These are phyloP conservation scores for Corydoras sp. DNA, from an alignment of 2,113 vertebrate genomes.

Conservation along the genomic window DNA sequence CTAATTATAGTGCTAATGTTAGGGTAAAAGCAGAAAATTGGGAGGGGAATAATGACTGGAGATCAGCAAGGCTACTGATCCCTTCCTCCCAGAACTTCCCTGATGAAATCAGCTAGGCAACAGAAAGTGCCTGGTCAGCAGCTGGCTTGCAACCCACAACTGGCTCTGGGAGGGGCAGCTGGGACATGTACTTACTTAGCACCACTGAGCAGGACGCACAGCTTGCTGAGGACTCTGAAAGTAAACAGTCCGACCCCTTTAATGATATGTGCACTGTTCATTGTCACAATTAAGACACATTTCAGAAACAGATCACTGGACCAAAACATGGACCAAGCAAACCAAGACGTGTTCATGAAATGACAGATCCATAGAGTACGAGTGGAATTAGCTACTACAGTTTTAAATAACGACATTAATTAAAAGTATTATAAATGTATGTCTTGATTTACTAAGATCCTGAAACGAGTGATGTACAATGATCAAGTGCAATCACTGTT, in stretches of 20 bases:
- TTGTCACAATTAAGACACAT: not conserved
- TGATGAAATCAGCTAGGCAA: slow-evolving; percentile 28
- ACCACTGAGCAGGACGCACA: slow-evolving; percentile 28
- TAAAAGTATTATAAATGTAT: too few species aligned
- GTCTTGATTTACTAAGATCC: too few species aligned
- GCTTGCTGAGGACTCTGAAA: slow-evolving; percentile 37
- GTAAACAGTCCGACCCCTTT: slow-evolving; percentile 20
- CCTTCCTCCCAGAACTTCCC: slow-evolving; percentile 35
- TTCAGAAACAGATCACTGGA: not conserved
- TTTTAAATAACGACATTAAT: too few species aligned
- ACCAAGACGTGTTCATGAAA: too few species aligned
- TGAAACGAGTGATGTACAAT: too few species aligned
- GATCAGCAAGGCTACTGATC: slow-evolving; percentile 40
- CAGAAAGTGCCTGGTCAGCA: slow-evolving; percentile 31
- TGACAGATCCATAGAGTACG: too few species aligned
- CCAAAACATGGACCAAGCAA: too few species aligned
- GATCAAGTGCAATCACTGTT: too few species aligned
- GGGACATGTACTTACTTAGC: slow-evolving; percentile 32
- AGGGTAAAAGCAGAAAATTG: slow-evolving; percentile 63
- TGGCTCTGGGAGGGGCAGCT: slow-evolving; percentile 8
- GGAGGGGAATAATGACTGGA: slow-evolving; percentile 57
- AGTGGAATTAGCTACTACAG: too few species aligned
- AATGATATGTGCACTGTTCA: slow-evolving; percentile 33
- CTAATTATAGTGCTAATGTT: slow-evolving; percentile 69
- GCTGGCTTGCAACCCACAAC: slow-evolving; percentile 13